A percentile compares a stretch with the other conserved stretches of the same genome.
Conservation (phyloP, 2,113 vertebrate species). For the Saccopteryx bilineata region DNA sequence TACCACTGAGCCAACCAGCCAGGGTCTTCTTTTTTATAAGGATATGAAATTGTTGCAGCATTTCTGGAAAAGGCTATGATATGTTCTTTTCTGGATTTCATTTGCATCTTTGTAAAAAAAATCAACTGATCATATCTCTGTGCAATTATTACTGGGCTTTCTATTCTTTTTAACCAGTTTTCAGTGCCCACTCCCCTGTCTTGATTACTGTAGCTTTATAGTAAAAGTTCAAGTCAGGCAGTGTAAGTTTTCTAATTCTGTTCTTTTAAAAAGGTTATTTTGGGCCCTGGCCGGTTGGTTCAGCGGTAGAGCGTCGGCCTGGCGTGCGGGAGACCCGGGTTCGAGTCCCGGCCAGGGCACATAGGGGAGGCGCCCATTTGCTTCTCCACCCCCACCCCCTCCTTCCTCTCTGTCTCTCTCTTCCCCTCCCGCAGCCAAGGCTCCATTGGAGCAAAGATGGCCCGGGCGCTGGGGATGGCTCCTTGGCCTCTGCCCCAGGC, state of each 20-base stretch:
- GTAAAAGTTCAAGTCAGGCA: not conserved
- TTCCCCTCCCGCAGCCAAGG: too few species aligned
- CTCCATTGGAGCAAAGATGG: too few species aligned
- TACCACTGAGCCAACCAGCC: too few species aligned
- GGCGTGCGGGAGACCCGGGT: too few species aligned
- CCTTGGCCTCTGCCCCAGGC: too few species aligned
- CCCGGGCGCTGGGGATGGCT: too few species aligned
- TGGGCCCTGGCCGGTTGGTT: too few species aligned
- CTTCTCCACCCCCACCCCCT: too few species aligned
- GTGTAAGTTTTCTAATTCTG: not conserved
- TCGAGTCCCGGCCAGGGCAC: too few species aligned
- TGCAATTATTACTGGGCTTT: not conserved
- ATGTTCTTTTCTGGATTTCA: not conserved
- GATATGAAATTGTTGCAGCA: not conserved
- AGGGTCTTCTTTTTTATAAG: not conserved
- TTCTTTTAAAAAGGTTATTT: constrained; percentile 36
- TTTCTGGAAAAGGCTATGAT: not conserved
- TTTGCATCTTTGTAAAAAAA: constrained; percentile 42
- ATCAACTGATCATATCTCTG: not conserved
- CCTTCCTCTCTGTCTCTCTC: too few species aligned
- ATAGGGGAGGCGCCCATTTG: too few species aligned
- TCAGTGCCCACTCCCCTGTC: not conserved
- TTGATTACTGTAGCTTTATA: not conserved
- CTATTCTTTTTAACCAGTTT: not conserved
- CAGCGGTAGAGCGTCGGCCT: too few species aligned